phyloP scores from a whole-genome alignment of 1,140 invertebrate species.

The Diabrotica undecimpunctata region DNA sequence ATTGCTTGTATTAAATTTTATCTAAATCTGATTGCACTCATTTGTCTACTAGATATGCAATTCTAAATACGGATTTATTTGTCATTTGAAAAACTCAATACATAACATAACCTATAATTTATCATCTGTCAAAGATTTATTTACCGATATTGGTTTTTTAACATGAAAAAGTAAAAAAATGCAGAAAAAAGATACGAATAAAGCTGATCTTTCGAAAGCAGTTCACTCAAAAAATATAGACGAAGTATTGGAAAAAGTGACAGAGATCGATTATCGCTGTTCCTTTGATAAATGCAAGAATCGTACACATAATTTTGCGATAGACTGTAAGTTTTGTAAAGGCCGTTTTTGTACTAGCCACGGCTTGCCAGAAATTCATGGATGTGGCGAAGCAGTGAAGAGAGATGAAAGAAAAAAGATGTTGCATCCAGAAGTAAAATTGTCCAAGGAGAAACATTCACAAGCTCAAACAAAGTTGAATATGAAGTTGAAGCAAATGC shows the following conservation, averaged over 20 bases:
- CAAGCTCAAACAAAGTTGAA: conserved; percentile 42
- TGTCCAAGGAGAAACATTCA: conserved; percentile 42
- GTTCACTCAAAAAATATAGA: conserved; percentile 38
- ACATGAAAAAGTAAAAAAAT: conserved; percentile 30
- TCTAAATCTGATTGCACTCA: no score
- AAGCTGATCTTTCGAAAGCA: conserved; percentile 38
- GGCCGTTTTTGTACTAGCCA: conserved; percentile 44
- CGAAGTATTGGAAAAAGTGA: conserved; percentile 40
- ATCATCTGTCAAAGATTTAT: no score
- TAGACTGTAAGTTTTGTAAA: conserved; percentile 45
- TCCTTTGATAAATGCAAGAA: conserved; percentile 45
- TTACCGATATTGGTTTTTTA: no score
- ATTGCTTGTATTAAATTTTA: no score
- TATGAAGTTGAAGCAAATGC: conserved; percentile 46
- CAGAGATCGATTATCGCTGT: conserved; percentile 44
- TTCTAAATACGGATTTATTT: no score
- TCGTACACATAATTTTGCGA: conserved; percentile 42
- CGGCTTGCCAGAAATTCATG: conserved; percentile 46
- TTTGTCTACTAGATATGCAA: no score
- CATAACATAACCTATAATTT: no score
- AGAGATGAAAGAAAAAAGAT: conserved; percentile 43
- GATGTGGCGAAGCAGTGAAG: conserved; percentile 46
- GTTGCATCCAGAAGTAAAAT: conserved; percentile 39
- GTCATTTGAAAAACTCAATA: no score
- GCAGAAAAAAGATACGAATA: no score